Evolutionary conservation across 1,140 invertebrate genomes (phyloP), one percentile per base, ranked within the genome.

Genomic region (Drosophila aff.): DNA sequence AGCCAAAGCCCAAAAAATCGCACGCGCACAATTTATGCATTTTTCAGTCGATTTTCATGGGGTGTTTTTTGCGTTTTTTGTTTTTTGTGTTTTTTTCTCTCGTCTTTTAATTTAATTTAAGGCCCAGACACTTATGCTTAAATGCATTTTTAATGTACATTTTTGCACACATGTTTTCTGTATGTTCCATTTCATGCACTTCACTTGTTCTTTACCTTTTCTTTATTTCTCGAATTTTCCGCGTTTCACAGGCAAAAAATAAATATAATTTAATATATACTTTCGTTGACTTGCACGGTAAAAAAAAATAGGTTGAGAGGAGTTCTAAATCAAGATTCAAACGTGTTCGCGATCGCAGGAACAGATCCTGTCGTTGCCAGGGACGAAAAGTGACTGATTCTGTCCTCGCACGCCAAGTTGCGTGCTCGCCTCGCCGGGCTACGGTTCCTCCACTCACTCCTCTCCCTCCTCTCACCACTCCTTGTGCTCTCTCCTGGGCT

Each of bases 381-480:
- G 62, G 84, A 78, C 73, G 85, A 31, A 71, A 75, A 81, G 73
- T 81, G 81, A 87, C 85, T 87, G 81, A 87, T 78, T 84, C 74
- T 62, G 4, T 9, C 18, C 16, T 38, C 23, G 68, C 84, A 89
- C 72, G 84, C 58, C 59, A 75, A 47, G 66, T 78, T 71, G 76
- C 85, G 68, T 78, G 72, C 67, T 78, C 53, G 44, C 59, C 76
- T 80, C 60, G 43, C 36, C 38, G 47, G 43, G 16, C 28, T 0
- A 15, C 9, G 47, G 13, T 44, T 40, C 11, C n/a, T 13, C 1
- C n/a, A 21, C 43, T 40, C 33, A 8, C 9, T 33, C 23, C 33
- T 13, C 43, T 40, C 33, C 1, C 9, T 33, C 23, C 33, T 13
- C 10, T 33, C 31, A 43, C 23, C 33, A 33, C 36, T 15, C 10